Conservation (phyloP, 2,113 vertebrate genomes). For the Neogobius melanostomus region DNA sequence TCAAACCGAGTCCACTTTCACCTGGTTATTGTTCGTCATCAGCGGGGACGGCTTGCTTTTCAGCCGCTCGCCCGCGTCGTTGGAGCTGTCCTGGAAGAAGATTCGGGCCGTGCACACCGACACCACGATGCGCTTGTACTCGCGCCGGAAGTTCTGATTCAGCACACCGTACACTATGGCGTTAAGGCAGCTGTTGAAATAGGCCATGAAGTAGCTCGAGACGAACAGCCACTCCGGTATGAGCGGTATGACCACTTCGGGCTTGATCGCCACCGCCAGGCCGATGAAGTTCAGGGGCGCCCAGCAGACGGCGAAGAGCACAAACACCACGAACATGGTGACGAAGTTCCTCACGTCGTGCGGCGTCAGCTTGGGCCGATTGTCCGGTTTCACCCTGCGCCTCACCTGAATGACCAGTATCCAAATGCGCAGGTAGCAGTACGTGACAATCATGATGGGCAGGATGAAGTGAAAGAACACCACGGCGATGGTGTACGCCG, state of each 20-base stretch:
- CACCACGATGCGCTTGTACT: conserved; percentile 91
- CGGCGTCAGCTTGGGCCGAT: conserved; percentile 85
- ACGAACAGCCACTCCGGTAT: conserved; percentile 97
- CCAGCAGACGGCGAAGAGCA: conserved; percentile 97
- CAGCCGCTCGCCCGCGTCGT: conserved; percentile 83
- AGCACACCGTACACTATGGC: conserved; percentile 94
- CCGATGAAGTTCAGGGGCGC: conserved; percentile 95
- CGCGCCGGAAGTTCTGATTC: conserved; percentile 95
- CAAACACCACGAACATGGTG: conserved; percentile 97
- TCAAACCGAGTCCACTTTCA: conserved; percentile 92
- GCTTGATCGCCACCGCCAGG: conserved; percentile 88
- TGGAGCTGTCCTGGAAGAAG: conserved; percentile 89
- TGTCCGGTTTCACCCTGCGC: conserved; percentile 87
- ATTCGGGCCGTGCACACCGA: conserved; percentile 85
- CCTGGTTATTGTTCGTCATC: conserved; percentile 88
- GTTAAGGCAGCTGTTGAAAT: conserved; percentile 99
- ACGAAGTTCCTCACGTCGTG: conserved; percentile 94
- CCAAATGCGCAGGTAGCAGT: conserved; percentile 97
- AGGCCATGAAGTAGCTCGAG: conserved; percentile 96
- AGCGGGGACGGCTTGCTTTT: conserved; percentile 90
- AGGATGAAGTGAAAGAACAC: conserved; percentile 96
- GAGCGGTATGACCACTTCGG: conserved; percentile 78
- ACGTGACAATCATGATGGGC: conserved; percentile 90
- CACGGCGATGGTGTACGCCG: conserved; percentile 89
- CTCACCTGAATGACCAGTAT: conserved; percentile 92